Conservation (phyloP, 2,888 invertebrate species). For the Macroteleia sp. region DNA sequence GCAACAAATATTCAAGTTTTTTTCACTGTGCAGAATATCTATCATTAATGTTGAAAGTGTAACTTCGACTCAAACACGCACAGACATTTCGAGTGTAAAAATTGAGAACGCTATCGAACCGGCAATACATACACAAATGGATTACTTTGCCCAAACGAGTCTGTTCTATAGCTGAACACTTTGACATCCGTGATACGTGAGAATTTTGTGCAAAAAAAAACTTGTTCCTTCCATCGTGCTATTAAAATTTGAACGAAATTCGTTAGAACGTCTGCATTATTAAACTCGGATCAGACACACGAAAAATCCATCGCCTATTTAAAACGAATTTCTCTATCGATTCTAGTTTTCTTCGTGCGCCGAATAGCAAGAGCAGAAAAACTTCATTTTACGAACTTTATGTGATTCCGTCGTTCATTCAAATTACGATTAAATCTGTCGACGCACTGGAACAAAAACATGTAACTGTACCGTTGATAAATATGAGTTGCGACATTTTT, state of each 20-base stretch:
- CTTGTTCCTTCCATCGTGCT: not conserved
- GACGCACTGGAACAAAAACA: not conserved
- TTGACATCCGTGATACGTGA: not conserved
- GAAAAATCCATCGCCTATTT: too few species aligned
- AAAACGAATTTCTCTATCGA: too few species aligned
- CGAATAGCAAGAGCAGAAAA: too few species aligned
- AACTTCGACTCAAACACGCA: not conserved
- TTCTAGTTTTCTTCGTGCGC: too few species aligned
- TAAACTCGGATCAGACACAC: too few species aligned
- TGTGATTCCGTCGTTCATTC: not conserved
- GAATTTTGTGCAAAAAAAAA: not conserved
- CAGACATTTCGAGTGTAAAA: slow-evolving; percentile 8
- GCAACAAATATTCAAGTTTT: not conserved
- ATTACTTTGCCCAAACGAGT: slow-evolving; percentile 3
- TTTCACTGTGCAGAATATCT: not conserved
- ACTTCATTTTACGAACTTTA: not conserved
- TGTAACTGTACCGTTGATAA: not conserved
- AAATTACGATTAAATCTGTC: not conserved
- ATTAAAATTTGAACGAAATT: not conserved
- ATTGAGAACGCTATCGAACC: slow-evolving; percentile 13
- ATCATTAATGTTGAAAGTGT: not conserved
- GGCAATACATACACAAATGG: slow-evolving; percentile 5
- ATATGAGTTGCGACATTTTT: slow-evolving; percentile 10
- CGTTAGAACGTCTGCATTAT: too few species aligned
- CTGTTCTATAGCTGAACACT: not conserved